Base-by-base conservation (phyloP, 2,797 vertebrate species). In the Sebastes taczanowskii region DNA sequence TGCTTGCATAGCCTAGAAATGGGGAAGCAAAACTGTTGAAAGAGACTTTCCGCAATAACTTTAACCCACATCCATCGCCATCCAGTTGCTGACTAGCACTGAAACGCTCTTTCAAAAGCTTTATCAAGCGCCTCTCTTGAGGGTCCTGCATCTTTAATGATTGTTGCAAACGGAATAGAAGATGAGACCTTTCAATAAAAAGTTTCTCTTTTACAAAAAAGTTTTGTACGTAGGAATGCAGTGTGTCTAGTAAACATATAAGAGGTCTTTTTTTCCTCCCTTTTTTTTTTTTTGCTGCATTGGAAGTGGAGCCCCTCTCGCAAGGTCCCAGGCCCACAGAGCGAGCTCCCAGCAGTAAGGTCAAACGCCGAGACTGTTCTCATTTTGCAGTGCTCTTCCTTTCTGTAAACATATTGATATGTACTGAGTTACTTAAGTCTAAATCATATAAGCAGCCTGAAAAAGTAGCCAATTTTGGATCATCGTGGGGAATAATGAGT, bases 341-440 rank as follows among this genome's bases (percentile, higher is more conserved):
- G 77, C 1, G 64, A 83, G 84, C 91, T 76, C 88, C 81, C 64
- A 80, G 86, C 90, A 86, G 67, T 29, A 18, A 71, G 83, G 85
- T 86, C 66, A 78, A 88, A 91, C 90, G 86, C 82, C 74, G 16
- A 88, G 81, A 89, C 87, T 89, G 77, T 71, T 66, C 74, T 87
- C 71, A 35, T 78, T 94, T 90, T 86, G 84, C 82, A 91, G 88
- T 89, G 90, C 91, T 92, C 85, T 89, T 91, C 52, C 71, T 87
- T 82, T 92, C 86, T 95, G 93, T 94, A 94, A 95, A 95, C 94
- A 93, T 87, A 75, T 90, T 89, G 94, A 94, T 95, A 92, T 94
- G 94, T 91, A 83, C 81, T 64, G 70, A 82, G 85, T 84, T 77
- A 64, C 71, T 81, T 46, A 82, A 85, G 80, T 88, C 84, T 67